phyloP scores from a whole-genome alignment of 2,888 invertebrate species.

The Laspeyria flexula region DNA sequence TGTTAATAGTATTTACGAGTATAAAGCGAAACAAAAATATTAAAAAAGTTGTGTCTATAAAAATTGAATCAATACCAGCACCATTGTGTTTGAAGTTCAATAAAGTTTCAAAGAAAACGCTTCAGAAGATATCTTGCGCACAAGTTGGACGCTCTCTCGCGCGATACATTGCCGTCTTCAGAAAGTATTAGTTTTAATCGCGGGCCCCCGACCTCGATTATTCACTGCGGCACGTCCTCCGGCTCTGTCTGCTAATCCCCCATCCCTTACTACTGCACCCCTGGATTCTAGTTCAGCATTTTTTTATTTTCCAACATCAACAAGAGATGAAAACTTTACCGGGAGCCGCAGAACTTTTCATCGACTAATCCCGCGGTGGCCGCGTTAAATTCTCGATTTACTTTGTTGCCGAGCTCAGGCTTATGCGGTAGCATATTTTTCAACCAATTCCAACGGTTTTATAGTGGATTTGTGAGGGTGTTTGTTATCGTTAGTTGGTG shows the following conservation, averaged over 20 bases:
- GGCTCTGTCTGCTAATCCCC: slow-evolving; percentile 56
- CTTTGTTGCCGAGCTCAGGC: slow-evolving; percentile 73
- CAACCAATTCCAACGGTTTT: slow-evolving; percentile 68
- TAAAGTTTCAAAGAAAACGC: slow-evolving; percentile 22
- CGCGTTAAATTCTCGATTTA: slow-evolving; percentile 80
- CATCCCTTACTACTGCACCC: slow-evolving; percentile 52
- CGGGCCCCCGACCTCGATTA: slow-evolving; percentile 55
- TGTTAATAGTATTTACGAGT: no score
- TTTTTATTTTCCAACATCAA: slow-evolving; percentile 73
- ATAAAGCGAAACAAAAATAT: no score
- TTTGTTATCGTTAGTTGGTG: slow-evolving; percentile 74
- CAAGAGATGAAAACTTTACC: slow-evolving; percentile 79
- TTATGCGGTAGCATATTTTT: slow-evolving; percentile 79
- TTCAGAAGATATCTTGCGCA: slow-evolving; percentile 23
- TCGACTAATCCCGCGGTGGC: slow-evolving; percentile 75
- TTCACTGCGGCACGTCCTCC: slow-evolving; percentile 60
- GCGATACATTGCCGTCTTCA: slow-evolving; percentile 49
- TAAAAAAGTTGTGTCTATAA: background rate
- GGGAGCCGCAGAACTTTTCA: slow-evolving; percentile 68
- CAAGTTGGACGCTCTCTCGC: slow-evolving; percentile 18
- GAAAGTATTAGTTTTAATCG: slow-evolving; percentile 63
- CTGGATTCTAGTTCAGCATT: slow-evolving; percentile 57
- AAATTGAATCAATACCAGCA: background rate
- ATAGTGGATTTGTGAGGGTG: slow-evolving; percentile 67
- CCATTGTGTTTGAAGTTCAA: background rate